phyloP scores from a whole-genome alignment of 2,888 invertebrate genomes.

The Ectobius pallidus region DNA sequence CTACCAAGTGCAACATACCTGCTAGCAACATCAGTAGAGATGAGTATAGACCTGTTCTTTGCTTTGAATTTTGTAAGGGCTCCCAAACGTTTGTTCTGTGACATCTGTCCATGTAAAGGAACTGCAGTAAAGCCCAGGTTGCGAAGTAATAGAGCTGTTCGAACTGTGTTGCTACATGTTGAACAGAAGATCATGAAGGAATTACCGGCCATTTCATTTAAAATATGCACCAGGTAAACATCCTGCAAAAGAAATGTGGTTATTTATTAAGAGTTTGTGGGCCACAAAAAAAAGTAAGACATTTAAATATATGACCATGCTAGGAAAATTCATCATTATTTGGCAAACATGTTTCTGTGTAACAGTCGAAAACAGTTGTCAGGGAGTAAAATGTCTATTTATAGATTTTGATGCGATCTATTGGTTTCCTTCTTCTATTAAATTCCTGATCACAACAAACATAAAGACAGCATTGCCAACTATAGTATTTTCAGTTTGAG shows the following conservation, averaged over 20 bases:
- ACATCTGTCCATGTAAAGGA: constrained; percentile 99
- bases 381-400: too few relatives aligned
- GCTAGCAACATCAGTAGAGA: constrained; percentile 98
- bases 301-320: constrained; percentile 15
- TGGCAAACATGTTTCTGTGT: too few relatives aligned
- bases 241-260: constrained; percentile 74
- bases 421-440: too few relatives aligned
- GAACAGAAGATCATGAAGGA: constrained; percentile 97
- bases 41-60: constrained; percentile 90
- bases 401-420: too few relatives aligned
- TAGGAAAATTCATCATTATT: too few relatives aligned
- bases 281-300: background rate
- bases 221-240: constrained; percentile 91
- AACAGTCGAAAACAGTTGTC: too few relatives aligned
- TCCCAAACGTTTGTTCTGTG: constrained; percentile 94
- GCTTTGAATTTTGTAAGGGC: constrained; percentile 96
- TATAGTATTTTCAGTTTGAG: too few relatives aligned
- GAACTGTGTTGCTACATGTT: constrained; percentile 91
- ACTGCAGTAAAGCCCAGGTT: constrained; percentile 93
- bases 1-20: too few relatives aligned
- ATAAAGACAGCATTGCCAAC: too few relatives aligned
- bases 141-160: constrained; percentile 86
- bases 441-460: too few relatives aligned
- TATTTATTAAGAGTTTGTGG: constrained; percentile 3
- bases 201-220: constrained; percentile 94